Percentiles rank a stretch among this genome's conserved stretches.
Conservation (phyloP, 2,113 vertebrate genomes). For the Echinops telfairi region DNA sequence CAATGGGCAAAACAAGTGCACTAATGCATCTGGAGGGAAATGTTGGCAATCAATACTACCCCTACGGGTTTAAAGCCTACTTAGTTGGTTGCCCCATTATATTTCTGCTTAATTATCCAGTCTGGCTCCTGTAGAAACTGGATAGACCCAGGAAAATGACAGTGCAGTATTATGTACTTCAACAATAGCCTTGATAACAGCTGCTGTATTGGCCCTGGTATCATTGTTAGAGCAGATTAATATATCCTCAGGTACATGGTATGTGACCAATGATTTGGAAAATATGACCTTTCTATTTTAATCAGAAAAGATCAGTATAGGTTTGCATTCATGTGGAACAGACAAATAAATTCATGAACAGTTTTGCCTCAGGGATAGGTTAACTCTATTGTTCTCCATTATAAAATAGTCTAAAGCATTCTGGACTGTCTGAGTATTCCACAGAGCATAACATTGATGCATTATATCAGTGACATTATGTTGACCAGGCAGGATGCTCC, state of each 20-base stretch:
- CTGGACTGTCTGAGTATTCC: neutral
- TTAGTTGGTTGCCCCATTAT: neutral
- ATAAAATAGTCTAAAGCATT: constrained; percentile 41
- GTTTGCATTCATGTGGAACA: constrained; percentile 68
- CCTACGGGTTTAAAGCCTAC: constrained; percentile 17
- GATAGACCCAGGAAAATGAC: neutral
- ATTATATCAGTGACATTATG: constrained; percentile 19
- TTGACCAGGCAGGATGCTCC: constrained; percentile 43
- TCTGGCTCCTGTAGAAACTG: neutral
- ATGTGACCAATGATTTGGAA: constrained; percentile 57
- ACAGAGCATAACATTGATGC: constrained; percentile 40
- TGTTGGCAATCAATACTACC: neutral
- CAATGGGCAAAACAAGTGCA: constrained; percentile 20
- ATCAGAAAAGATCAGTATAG: constrained; percentile 33
- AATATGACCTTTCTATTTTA: constrained; percentile 64
- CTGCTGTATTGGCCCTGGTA: neutral
- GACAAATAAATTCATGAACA: constrained; percentile 63
- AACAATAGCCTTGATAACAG: neutral
- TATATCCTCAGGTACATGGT: constrained; percentile 41
- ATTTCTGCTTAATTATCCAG: constrained; percentile 27
- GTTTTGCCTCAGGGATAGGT: constrained; percentile 41
- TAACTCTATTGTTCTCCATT: constrained; percentile 35
- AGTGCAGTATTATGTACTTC: neutral
- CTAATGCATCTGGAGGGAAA: neutral
- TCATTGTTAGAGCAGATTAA: constrained; percentile 58